A percentile compares a stretch with the other conserved stretches of the same genome.
Evolutionary conservation across 2,113 vertebrate genomes (phyloP).

Genomic region (Nothoprocta pentlandii): DNA sequence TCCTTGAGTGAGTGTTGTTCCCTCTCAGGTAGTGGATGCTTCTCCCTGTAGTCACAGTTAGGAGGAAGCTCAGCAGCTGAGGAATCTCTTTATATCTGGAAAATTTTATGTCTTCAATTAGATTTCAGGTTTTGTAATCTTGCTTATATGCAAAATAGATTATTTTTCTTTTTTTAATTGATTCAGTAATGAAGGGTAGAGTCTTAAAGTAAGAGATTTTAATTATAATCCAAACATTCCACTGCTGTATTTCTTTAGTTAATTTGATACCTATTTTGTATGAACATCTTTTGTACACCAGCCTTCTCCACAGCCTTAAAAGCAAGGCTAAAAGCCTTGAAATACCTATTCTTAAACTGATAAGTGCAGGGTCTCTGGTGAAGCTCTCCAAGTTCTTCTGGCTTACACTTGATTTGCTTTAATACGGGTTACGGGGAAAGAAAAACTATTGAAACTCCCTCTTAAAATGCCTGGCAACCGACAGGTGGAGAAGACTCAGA

Average conservation of each 20-base stretch:
- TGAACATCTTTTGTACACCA: background rate
- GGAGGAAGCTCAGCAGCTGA: background rate
- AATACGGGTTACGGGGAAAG: conserved; percentile 62
- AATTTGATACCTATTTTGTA: background rate
- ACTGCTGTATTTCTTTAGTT: background rate
- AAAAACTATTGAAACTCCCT: conserved; percentile 59
- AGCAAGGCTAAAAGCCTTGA: conserved; percentile 29
- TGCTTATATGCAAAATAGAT: background rate
- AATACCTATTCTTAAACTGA: conserved; percentile 52
- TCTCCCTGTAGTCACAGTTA: background rate
- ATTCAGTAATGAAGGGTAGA: background rate
- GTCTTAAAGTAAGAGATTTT: background rate
- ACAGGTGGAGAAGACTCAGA: conserved; percentile 66
- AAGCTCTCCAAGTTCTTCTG: conserved; percentile 62
- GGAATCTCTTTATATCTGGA: background rate
- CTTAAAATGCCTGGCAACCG: conserved; percentile 69
- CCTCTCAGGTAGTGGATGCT: background rate
- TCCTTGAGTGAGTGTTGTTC: background rate
- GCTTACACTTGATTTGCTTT: conserved; percentile 74
- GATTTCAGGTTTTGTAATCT: background rate
- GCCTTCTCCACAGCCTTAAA: conserved; percentile 15
- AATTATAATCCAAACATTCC: background rate
- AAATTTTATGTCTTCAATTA: background rate
- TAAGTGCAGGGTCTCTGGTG: conserved; percentile 46
- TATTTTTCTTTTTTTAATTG: background rate